Base-by-base conservation (phyloP, 2,113 vertebrate genomes). In the Pampusana beccarii region DNA sequence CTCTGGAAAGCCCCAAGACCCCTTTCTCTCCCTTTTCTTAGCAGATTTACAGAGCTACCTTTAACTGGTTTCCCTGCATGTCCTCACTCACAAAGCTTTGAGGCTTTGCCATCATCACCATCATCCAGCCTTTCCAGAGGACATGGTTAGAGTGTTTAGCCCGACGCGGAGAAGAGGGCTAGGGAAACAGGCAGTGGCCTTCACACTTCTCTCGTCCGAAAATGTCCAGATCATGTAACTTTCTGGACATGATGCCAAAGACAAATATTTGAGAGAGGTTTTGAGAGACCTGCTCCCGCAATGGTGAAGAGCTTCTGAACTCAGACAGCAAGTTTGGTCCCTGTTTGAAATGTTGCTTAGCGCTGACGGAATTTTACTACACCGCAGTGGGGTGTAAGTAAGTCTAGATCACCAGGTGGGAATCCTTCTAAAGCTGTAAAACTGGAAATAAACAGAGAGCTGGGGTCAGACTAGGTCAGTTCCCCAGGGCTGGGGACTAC, bases 401-500 rank as follows among this genome's bases (percentile, higher is more conserved):
- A 58, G 28, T 78, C 73, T 84, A 51, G 77, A 72, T 86, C 73
- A 89, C 42, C 40, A 78, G 73, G 48, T 3, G 93, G 62, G 78
- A 91, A 95, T 93, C 62, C 71, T 95, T 89, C 50, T 75, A 69
- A 90, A 92, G 78, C 62, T 85, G 50, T 72, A 69, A 80, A 88
- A 79, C 31, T 78, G 82, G 48, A 96, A 93, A 93, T 62, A 81
- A 96, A 80, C 70, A 67, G 44, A 46, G 71, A 50, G 25, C 33
- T 58, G 16, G n/a, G 79, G 60, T 81, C 67, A 50, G 78, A 44
- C 56, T 46, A 54, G 85, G 86, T 83, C 79, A 88, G 29, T 29
- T 86, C 75, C 74, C 56, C 9, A 6, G 51, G 54, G 40, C 26
- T 79, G 50, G 31, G 36, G 33, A 64, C 61, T 67, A 26, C 0